Evolutionary conservation across 2,888 invertebrate species (phyloP), one percentile per base, ranked within the genome.

Genomic region (Andrena praecox): DNA sequence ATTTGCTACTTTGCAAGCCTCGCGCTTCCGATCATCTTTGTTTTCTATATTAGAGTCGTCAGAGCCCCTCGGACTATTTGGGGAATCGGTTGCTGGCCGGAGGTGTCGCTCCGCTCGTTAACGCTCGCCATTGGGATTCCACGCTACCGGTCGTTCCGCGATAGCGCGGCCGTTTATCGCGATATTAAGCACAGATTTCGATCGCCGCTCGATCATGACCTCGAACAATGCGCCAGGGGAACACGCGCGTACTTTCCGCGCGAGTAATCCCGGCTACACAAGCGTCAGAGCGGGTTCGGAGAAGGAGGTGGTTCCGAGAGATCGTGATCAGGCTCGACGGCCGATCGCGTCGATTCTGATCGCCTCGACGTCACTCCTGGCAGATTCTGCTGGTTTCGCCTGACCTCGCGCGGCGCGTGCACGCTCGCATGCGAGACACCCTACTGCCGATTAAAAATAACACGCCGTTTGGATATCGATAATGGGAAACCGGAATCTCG

Each of bases 131-230:
- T 42, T 12, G 1, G 16, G 16, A 42, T 16, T 42, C 42, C 42
- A 16, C 12, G 42, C 42, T 16, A 5, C 16, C 42, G 42, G 16
- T 1, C 42, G 42, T 42, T 42, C 5, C 42, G 42, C 42, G 42
- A 42, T 42, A 42, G 42, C 42, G 4, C 16, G 1, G 12, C 42
- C 42, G 42, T 42, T 79, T 79, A 79, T 81, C 81, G 60, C 66
- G 80, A 60, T 70, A 67, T 54, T 56, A 31, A 68, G 71, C 42
- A 27, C 35, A 71, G 71, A 68, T 68, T 62, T 33, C 52, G 56
- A 62, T 42, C 48, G 27, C 63, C 42, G 79, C 72, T 64, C 59
- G 82, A 82, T 80, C 71, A 71, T 82, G 69, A 82, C 80, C 82
- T 82, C 75, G 82, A 81, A 71, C 75, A 80, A 75, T 52, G 59